Base-by-base conservation (phyloP, 2,113 vertebrate species). In the Apodemus speciosus region DNA sequence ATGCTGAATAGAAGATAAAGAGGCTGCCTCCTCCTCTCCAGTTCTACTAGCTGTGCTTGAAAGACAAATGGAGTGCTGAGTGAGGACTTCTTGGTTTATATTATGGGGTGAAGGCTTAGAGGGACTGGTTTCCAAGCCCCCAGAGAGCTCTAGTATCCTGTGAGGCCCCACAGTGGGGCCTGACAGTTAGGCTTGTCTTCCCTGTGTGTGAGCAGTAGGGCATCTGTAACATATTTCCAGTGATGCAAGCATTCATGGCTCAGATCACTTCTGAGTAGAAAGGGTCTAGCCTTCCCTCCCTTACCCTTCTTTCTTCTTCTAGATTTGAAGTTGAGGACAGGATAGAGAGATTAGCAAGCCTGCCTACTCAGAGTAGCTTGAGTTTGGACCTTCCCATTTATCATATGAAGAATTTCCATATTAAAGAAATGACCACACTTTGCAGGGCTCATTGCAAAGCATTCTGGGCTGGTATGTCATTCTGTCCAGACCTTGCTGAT, bases 1-100 rank as follows among this genome's bases (percentile, higher is more conserved):
- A 90, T 96, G 96, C 96, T 94, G 93, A 96, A 86, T 91, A 75
- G 81, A 80, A 75, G 38, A 91, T 89, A 68, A 85, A 89, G 53
- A 43, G 30, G 49, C 56, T 85, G 53, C 25, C 5, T 27, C 73
- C 32, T 25, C 35, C 9, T 21, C 38, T 7, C 49, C 46, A 23
- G n/a, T 43, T 89, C 69, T 84, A 15, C 68, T 81, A 18, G 20
- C 51, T 46, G n/a, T 58, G 51, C 64, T 84, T 72, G 58, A 76
- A 95, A 92, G 40, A 58, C 80, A 60, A 60, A 53, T 89, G 68
- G 53, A 88, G 9, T 58, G 76, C 90, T 93, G 40, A 76, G 60
- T 75, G 38, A 77, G 76, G 83, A 96, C 69, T 53, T 71, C 30
- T 56, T 83, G 43, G 43, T 92, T 91, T 60, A n/a, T 21, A 8